phyloP scores from a whole-genome alignment of 2,888 invertebrate species.

The Ctenicera cuprea region DNA sequence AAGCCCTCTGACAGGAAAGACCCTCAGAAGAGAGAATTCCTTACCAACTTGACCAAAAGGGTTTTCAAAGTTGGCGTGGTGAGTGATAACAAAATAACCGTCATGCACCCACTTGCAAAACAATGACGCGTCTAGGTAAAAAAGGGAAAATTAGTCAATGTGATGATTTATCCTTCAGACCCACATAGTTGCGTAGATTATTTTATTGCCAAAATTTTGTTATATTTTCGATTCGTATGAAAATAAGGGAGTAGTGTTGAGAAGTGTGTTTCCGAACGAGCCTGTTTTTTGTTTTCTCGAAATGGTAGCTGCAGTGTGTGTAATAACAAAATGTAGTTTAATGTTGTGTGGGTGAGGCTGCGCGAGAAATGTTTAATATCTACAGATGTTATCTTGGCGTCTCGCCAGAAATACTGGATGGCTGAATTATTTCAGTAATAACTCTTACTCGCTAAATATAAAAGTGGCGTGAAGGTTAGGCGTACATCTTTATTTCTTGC shows the following conservation, averaged over 20 bases:
- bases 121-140: background rate
- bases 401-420: conserved; percentile 37
- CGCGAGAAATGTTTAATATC: conserved; percentile 31
- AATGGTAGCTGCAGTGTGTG: background rate
- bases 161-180: background rate
- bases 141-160: conserved; percentile 2
- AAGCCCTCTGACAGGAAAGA: conserved; percentile 91
- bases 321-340: conserved; percentile 16
- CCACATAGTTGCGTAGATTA: background rate
- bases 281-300: conserved; percentile 1
- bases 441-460: conserved; percentile 45
- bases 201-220: background rate
- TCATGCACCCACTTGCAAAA: background rate
- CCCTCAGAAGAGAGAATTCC: conserved; percentile 86
- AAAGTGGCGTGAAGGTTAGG: conserved; percentile 44
- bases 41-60: conserved; percentile 86
- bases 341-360: conserved; percentile 28
- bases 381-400: conserved; percentile 42
- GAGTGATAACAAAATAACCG: conserved; percentile 71
- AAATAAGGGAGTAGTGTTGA: background rate
- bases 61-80: conserved; percentile 90
- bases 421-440: conserved; percentile 49
- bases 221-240: background rate
- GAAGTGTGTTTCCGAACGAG: background rate
- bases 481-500: conserved; percentile 7